Evolutionary conservation across 30 jellyfish, hydroid and myxozoan species (phyloP).

Genomic region (Phacellophora camtschatica): DNA sequence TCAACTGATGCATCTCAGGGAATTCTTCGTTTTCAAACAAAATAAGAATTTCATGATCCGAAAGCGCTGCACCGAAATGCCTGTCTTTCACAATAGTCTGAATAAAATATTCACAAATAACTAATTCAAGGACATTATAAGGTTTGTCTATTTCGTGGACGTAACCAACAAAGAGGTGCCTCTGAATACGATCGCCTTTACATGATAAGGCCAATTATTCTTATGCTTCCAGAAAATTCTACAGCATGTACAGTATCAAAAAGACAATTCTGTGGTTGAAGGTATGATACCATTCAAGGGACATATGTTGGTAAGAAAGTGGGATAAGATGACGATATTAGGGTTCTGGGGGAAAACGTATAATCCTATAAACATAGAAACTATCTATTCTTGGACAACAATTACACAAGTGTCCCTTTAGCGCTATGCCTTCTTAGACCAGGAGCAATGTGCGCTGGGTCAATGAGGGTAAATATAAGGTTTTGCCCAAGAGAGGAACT

Average conservation of each 20-base stretch:
- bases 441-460: background rate
- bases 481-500: background rate
- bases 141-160: background rate
- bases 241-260: no score
- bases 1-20: no score
- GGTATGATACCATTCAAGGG: background rate
- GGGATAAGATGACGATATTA: background rate
- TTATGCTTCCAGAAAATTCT: background rate
- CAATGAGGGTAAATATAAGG: background rate
- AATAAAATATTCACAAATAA: background rate
- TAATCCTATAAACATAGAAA: background rate
- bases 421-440: background rate
- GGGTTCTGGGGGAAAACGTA: background rate
- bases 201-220: background rate
- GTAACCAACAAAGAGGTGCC: background rate
- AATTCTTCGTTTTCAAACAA: no score
- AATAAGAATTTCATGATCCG: no score
- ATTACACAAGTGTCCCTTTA: background rate
- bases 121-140: background rate
- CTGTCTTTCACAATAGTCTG: no score
- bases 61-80: no score
- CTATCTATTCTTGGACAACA: background rate
- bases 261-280: background rate
- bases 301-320: background rate
- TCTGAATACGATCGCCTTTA: background rate